phyloP scores from a whole-genome alignment of 1,140 invertebrate genomes.

The Diachasma alloeum region DNA sequence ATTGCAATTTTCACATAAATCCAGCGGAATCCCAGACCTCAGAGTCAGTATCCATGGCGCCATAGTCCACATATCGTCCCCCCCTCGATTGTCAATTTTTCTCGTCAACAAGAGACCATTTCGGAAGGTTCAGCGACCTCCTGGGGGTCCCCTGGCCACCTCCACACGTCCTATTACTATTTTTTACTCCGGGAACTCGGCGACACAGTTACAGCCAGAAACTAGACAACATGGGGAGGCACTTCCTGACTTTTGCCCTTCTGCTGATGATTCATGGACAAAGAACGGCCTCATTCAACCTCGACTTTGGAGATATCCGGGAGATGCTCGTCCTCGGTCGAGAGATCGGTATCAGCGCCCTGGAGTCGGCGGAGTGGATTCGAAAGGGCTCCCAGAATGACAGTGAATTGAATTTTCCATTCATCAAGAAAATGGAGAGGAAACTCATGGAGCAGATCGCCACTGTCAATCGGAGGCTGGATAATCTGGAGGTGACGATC shows the following conservation, averaged over 20 bases:
- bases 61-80: background rate
- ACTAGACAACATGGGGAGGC: background rate
- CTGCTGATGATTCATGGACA: background rate
- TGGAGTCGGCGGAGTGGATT: slow-evolving; percentile 72
- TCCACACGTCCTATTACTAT: background rate
- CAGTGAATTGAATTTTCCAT: slow-evolving; percentile 67
- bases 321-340: slow-evolving; percentile 71
- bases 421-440: slow-evolving; percentile 67
- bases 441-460: slow-evolving; percentile 64
- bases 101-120: background rate
- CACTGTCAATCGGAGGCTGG: slow-evolving; percentile 59
- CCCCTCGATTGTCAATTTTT: background rate
- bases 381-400: slow-evolving; percentile 46
- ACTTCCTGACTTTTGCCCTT: background rate
- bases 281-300: background rate
- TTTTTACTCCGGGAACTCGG: too few relatives aligned
- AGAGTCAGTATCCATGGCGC: background rate
- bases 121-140: background rate
- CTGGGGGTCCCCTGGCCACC: background rate
- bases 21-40: background rate
- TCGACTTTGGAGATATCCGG: slow-evolving; percentile 67
- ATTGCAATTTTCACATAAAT: background rate
- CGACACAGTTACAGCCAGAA: background rate
- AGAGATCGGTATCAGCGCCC: slow-evolving; percentile 67
- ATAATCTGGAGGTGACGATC: slow-evolving; percentile 44